Evolutionary conservation across 1,140 invertebrate species (phyloP).

Genomic region (Hirudo medicinalis): DNA sequence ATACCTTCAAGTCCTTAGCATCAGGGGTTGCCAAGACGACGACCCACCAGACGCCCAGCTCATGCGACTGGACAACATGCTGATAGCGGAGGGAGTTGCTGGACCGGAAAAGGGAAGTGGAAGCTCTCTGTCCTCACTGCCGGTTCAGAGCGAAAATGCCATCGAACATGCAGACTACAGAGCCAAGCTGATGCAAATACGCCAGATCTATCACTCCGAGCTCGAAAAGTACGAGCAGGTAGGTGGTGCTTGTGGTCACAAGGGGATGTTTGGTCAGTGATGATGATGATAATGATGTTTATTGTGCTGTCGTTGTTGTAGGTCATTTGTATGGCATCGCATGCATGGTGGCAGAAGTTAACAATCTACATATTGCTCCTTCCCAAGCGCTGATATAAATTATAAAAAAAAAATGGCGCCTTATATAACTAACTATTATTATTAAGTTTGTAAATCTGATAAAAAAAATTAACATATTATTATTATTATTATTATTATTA

Average conservation of each 20-base stretch:
- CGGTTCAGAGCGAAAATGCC: slow-evolving; percentile 76
- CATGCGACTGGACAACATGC: slow-evolving; percentile 98
- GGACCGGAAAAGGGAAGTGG: slow-evolving; percentile 92
- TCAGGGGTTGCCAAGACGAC: slow-evolving; percentile 92
- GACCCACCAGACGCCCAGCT: slow-evolving; percentile 96
- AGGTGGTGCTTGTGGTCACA: slow-evolving; percentile 24
- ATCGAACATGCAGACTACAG: slow-evolving; percentile 95
- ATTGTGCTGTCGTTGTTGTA: no score
- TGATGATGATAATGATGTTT: no score
- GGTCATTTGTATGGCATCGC: no score
- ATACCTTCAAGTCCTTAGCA: slow-evolving; percentile 64
- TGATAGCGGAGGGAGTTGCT: slow-evolving; percentile 96
- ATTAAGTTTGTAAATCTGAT: no score
- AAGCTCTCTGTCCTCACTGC: slow-evolving; percentile 73
- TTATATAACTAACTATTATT: no score
- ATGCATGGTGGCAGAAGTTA: no score
- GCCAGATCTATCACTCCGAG: slow-evolving; percentile 97
- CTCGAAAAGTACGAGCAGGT: slow-evolving; percentile 96
- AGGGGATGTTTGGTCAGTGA: background rate
- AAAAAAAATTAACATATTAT: no score
- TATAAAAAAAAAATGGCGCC: no score
- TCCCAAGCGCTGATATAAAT: no score
- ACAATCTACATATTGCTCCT: no score
- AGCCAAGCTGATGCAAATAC: slow-evolving; percentile 94
- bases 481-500: no score